Evolutionary conservation across 2,113 vertebrate species (phyloP), one percentile per base, ranked within the genome.

Genomic region (Nothobranchius kuhntae): DNA sequence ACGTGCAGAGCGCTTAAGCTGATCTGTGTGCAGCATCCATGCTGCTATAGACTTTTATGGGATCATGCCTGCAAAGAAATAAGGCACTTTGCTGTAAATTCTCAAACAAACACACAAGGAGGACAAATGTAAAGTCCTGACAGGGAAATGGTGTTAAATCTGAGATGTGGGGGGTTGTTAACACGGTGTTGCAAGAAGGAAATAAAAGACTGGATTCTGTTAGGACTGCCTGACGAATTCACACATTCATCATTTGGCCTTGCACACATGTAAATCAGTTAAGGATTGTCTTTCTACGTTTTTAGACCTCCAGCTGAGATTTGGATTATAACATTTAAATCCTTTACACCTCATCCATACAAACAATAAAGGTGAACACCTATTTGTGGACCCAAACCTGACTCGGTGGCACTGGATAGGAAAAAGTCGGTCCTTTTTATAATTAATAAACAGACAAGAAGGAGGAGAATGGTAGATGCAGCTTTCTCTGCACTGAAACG

Each of bases 321-420:
- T 55, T 57, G 59, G 62, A 77, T 68, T 65, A 66, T 24, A 59
- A 63, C 47, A 68, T 68, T 56, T 52, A 77, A 72, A 40, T 40
- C 7, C 6, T 1, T 40, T 7, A 1, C 9, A 1, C 7, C 1
- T 40, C 38, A 8, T 7, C 38, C 54, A 8, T 51, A 66, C 4
- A 21, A 64, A 76, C 52, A 78, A 47, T 61, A 62, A 75, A 75
- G 56, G 71, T 70, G 30, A 30, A 4, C 4, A 30, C 46, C 59
- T 69, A 35, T 76, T 82, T 68, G 76, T 61, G 36, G 55, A 26
- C 53, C 61, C 48, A 77, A 80, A 68, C 36, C 46, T 46, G 71
- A 78, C 79, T 69, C 69, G 36, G 77, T 70, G 70, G 61, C 62
- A 71, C 60, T 64, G 72, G 71, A 80, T 56, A 21, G 74, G 69